These are phyloP conservation scores for Cnemophilus loriae DNA, from an alignment of 2,113 vertebrate species.

Conservation along the genomic window DNA sequence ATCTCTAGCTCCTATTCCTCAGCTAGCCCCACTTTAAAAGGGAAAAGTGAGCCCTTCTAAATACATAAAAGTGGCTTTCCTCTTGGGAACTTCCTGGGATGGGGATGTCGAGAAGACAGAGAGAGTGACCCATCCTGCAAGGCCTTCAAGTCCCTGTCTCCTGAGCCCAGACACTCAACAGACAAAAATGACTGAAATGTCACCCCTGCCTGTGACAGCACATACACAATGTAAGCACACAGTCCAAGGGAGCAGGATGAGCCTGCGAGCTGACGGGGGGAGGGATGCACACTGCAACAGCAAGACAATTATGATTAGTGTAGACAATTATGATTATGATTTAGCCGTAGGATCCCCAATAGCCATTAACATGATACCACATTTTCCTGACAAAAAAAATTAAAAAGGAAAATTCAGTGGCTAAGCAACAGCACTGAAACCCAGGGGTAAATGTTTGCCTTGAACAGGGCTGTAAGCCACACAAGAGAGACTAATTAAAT, in stretches of 20 bases:
- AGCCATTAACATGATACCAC: neutral
- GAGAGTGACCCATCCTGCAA: neutral
- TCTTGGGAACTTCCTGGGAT: neutral
- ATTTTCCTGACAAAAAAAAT: slow-evolving; percentile 37
- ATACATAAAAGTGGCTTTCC: neutral
- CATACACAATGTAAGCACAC: fast-evolving
- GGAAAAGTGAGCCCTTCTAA: neutral
- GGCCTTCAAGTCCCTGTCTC: neutral
- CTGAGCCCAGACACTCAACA: neutral
- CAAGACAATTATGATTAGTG: slow-evolving; percentile 33
- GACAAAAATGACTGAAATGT: neutral
- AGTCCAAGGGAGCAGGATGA: neutral
- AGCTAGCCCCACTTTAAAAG: neutral
- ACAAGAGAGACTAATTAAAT: neutral
- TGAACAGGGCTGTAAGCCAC: neutral
- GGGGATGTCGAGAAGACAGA: neutral
- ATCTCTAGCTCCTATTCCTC: neutral
- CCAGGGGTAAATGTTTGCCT: neutral
- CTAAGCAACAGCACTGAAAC: neutral
- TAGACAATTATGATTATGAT: slow-evolving; percentile 46
- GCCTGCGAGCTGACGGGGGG: neutral
- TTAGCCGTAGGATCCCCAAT: slow-evolving; percentile 15
- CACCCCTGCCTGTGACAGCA: neutral
- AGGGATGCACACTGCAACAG: neutral
- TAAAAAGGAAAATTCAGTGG: neutral